Percentiles rank a stretch among this genome's conserved stretches.
Conservation (phyloP, 2,888 invertebrate species). For the Ernsta delagoae region DNA sequence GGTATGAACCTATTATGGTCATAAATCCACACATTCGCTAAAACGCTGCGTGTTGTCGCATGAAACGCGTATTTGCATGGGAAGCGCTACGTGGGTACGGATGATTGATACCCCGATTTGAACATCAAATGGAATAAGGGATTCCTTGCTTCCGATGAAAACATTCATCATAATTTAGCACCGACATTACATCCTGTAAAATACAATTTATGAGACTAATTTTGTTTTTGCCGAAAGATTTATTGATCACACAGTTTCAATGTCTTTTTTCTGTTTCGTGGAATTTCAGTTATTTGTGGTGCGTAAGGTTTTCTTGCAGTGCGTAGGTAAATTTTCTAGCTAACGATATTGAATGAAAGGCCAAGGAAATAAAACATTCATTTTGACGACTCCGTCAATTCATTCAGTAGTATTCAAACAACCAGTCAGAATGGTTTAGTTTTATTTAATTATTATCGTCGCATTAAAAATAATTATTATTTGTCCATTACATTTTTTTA, state of each 20-base stretch:
- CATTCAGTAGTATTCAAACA: too few species aligned
- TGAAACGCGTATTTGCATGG: slow-evolving; percentile 68
- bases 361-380: too few species aligned
- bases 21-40: slow-evolving; percentile 37
- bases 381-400: too few species aligned
- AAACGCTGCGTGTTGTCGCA: slow-evolving; percentile 54
- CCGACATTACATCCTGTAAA: slow-evolving; percentile 4
- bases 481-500: too few species aligned
- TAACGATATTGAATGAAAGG: too few species aligned
- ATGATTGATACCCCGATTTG: slow-evolving; percentile 69
- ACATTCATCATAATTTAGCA: slow-evolving; percentile 58
- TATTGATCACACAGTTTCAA: neutral
- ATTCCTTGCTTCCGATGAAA: slow-evolving; percentile 53
- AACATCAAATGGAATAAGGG: slow-evolving; percentile 40
- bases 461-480: too few species aligned
- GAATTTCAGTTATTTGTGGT: too few species aligned
- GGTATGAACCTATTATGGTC: slow-evolving; percentile 19
- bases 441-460: too few species aligned
- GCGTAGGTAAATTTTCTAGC: too few species aligned
- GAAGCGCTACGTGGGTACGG: slow-evolving; percentile 58
- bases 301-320: too few species aligned
- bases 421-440: too few species aligned
- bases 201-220: slow-evolving; percentile 26
- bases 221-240: neutral
- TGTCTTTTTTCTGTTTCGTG: neutral